A percentile compares a stretch with the other conserved stretches of the same genome.
These are phyloP conservation scores for Erebia palarica DNA, from an alignment of 2,888 invertebrate species.

Conservation along the genomic window DNA sequence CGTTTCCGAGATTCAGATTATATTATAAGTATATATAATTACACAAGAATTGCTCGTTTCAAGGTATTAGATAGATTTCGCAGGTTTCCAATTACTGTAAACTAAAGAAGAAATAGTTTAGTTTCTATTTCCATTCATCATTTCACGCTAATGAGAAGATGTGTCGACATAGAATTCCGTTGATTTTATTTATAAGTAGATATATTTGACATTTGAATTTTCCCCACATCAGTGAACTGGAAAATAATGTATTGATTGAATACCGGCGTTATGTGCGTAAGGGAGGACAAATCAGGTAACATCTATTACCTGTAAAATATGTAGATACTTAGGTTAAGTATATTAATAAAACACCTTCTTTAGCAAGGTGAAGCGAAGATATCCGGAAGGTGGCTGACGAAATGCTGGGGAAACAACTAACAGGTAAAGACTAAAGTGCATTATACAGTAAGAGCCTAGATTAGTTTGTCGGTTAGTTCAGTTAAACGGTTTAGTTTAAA, in stretches of 20 bases:
- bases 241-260: conserved; percentile 37
- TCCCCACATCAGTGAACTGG: conserved; percentile 37
- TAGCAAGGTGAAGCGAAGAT: no score
- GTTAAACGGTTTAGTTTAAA: no score
- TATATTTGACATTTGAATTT: conserved; percentile 34
- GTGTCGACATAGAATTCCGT: conserved; percentile 1
- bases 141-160: background rate
- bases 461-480: no score
- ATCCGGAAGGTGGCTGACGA: no score
- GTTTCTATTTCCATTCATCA: background rate
- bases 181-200: conserved; percentile 19
- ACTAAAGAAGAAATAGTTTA: background rate
- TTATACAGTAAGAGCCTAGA: no score
- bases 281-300: conserved; percentile 5
- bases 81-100: conserved; percentile 1
- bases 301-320: conserved; percentile 3
- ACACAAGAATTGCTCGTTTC: background rate
- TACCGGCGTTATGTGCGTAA: conserved; percentile 11
- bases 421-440: no score
- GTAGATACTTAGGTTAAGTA: background rate
- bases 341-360: background rate
- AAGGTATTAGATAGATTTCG: background rate
- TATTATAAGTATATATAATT: no score
- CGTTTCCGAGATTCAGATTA: no score
- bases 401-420: no score